Conservation (phyloP, 2,888 invertebrate species). For the Pycnomerus fuliginosus region DNA sequence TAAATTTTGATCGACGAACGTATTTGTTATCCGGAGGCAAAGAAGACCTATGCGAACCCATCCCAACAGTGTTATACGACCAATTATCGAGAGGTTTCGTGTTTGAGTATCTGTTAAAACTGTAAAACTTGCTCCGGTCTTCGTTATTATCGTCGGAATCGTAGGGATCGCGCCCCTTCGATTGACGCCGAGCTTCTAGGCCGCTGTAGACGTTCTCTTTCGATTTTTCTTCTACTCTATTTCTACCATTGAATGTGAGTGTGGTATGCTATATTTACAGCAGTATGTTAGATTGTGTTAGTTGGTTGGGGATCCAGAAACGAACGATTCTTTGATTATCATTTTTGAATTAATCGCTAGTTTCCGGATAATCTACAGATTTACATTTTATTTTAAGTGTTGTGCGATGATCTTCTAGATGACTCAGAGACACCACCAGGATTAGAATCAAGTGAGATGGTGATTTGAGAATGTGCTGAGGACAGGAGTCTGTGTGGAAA, state of each 20-base stretch:
- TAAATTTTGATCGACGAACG: conserved; percentile 35
- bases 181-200: conserved; percentile 42
- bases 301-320: conserved; percentile 33
- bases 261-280: conserved; percentile 52
- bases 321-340: conserved; percentile 13
- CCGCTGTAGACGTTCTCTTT: conserved; percentile 45
- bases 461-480: conserved; percentile 55
- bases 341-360: conserved; percentile 6
- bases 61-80: conserved; percentile 40
- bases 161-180: conserved; percentile 39
- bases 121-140: conserved; percentile 43
- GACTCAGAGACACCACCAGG: conserved; percentile 31
- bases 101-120: conserved; percentile 45
- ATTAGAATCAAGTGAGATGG: conserved; percentile 55
- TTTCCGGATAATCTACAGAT: conserved; percentile 10
- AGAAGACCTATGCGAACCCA: conserved; percentile 37
- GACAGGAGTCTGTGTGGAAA: conserved; percentile 54
- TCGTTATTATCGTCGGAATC: conserved; percentile 41
- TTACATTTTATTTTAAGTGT: conserved; percentile 18
- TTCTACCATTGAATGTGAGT: conserved; percentile 53
- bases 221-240: conserved; percentile 48
- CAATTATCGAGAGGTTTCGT: conserved; percentile 43
- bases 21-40: conserved; percentile 37
- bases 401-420: conserved; percentile 26
- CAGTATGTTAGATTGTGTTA: conserved; percentile 52